phyloP scores from a whole-genome alignment of 2,113 vertebrate genomes.

The Narcine bancroftii region DNA sequence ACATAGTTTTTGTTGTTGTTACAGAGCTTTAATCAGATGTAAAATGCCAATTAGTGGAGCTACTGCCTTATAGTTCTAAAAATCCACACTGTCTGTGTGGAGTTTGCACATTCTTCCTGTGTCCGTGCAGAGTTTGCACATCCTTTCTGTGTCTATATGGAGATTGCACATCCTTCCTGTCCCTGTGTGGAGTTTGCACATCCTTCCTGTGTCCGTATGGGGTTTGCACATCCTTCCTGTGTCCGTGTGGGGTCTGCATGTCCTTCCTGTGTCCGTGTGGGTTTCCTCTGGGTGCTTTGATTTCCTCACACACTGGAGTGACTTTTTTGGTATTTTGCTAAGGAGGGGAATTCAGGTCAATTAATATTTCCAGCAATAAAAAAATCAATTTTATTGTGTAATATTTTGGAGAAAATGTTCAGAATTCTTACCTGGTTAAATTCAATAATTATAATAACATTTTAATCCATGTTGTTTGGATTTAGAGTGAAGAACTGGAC shows the following conservation, averaged over 20 bases:
- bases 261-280: too few species aligned
- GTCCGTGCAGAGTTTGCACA: background rate
- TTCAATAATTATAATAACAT: background rate
- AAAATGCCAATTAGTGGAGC: too few species aligned
- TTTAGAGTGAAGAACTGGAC: conserved; percentile 53
- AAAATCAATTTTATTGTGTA: background rate
- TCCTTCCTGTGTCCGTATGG: background rate
- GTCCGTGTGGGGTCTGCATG: background rate
- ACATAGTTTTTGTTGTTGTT: too few species aligned
- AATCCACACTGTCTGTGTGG: background rate
- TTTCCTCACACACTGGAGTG: background rate
- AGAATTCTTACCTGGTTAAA: background rate
- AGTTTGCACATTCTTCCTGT: too few species aligned
- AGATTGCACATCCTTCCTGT: too few species aligned
- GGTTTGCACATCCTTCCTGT: too few species aligned
- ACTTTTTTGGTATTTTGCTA: background rate
- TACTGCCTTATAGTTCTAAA: too few species aligned
- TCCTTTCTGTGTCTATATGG: background rate
- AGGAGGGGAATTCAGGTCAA: background rate
- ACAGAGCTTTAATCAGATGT: too few species aligned
- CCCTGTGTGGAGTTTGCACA: background rate
- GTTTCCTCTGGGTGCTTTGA: too few species aligned
- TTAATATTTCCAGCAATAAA: background rate
- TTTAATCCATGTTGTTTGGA: background rate
- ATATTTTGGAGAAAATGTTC: background rate